Conservation (phyloP, 23 tunicate species). For the Diplosoma virens region DNA sequence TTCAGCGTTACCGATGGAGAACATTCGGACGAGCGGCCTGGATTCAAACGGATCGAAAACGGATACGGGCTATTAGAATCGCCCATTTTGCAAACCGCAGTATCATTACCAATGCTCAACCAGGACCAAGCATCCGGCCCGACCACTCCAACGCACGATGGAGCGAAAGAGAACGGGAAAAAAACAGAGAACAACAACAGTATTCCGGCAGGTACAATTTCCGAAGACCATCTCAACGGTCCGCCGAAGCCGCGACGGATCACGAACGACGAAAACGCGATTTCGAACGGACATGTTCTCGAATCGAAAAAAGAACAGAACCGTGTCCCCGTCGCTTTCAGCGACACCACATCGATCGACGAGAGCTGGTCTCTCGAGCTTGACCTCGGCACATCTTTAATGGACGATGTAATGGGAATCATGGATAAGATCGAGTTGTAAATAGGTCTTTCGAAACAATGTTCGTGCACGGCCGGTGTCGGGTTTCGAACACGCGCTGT, state of each 20-base stretch:
- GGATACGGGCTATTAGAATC: conserved; percentile 47
- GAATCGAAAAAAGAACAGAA: neutral
- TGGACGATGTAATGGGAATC: conserved; percentile 90
- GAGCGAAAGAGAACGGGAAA: neutral
- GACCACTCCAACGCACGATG: conserved; percentile 17
- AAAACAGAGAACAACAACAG: conserved; percentile 35
- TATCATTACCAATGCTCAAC: conserved; percentile 47
- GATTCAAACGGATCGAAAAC: neutral
- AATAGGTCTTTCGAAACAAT: too few species aligned
- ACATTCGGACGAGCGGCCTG: neutral
- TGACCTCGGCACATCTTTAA: conserved; percentile 74
- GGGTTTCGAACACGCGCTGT: too few species aligned
- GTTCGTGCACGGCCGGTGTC: too few species aligned
- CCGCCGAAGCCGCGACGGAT: conserved; percentile 86
- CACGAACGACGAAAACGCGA: neutral
- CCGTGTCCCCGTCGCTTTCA: neutral
- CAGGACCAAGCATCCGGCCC: conserved; percentile 30
- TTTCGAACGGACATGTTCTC: neutral
- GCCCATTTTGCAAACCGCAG: conserved; percentile 67
- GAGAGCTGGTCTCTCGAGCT: conserved; percentile 73
- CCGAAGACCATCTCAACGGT: conserved; percentile 37
- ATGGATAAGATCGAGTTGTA: conserved; percentile 57
- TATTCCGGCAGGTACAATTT: conserved; percentile 20
- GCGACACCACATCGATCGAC: conserved; percentile 49
- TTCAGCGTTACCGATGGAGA: neutral